Conservation (phyloP, 1,140 invertebrate genomes). For the Aphelinus certus region DNA sequence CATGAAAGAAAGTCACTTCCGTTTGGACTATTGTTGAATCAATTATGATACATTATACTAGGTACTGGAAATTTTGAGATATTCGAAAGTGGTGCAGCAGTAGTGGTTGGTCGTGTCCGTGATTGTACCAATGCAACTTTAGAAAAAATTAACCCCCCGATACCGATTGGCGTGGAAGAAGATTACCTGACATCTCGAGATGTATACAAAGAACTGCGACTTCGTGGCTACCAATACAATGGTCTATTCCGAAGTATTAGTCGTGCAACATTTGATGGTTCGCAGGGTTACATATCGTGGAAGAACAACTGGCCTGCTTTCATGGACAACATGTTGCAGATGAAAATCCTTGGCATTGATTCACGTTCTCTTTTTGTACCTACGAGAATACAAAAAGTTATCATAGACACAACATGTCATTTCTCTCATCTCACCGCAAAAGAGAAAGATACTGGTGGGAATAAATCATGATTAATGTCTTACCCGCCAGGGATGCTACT, state of each 20-base stretch:
- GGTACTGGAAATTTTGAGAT: constrained; percentile 66
- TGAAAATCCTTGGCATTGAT: constrained; percentile 78
- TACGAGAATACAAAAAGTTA: constrained; percentile 75
- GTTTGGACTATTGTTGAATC: constrained; percentile 70
- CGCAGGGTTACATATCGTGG: constrained; percentile 53
- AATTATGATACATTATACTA: constrained; percentile 11
- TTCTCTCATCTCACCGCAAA: constrained; percentile 46
- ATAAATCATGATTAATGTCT: too few relatives aligned
- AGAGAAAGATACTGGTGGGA: too few relatives aligned
- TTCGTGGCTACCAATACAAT: constrained; percentile 89
- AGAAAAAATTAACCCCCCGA: constrained; percentile 37
- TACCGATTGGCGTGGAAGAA: constrained; percentile 43
- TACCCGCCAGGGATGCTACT: too few relatives aligned
- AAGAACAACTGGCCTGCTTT: constrained; percentile 86
- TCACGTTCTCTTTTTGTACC: constrained; percentile 79
- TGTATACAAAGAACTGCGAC: constrained; percentile 87
- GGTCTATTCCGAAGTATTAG: constrained; percentile 75
- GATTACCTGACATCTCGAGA: constrained; percentile 72
- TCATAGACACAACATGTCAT: constrained; percentile 80
- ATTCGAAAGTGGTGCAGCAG: constrained; percentile 77
- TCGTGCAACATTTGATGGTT: constrained; percentile 47
- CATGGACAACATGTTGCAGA: constrained; percentile 90
- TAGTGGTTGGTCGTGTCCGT: constrained; percentile 79
- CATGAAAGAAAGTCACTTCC: background rate
- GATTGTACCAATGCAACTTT: constrained; percentile 61